Evolutionary conservation across 1,140 invertebrate species (phyloP).

Genomic region (Paraescarpia echinospica): DNA sequence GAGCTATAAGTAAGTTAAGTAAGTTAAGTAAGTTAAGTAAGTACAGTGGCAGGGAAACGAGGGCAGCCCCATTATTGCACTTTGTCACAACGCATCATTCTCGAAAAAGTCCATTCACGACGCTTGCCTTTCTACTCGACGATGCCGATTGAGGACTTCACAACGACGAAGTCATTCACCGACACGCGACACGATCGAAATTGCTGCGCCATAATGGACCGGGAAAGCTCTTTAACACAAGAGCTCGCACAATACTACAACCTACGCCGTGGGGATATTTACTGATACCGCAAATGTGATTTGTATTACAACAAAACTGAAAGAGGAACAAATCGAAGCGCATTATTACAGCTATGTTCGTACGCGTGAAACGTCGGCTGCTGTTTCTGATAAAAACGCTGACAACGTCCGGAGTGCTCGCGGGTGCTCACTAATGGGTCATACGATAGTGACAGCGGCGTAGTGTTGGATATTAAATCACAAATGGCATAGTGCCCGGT

Average conservation of each 20-base stretch:
- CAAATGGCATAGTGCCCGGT: neutral
- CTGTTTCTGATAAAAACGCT: neutral
- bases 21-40: no score
- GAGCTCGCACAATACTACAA: neutral
- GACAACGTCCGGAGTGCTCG: neutral
- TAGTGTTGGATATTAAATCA: neutral
- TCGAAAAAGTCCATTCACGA: neutral
- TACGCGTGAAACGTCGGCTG: neutral
- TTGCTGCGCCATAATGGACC: neutral
- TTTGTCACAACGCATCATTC: neutral
- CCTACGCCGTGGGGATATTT: neutral
- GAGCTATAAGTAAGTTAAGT: no score
- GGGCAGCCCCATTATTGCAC: neutral
- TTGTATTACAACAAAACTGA: neutral
- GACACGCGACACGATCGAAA: neutral
- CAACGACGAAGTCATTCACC: neutral
- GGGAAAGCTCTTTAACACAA: neutral
- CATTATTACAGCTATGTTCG: neutral
- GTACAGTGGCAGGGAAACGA: neutral
- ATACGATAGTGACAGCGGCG: neutral
- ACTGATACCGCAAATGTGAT: neutral
- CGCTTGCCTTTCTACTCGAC: neutral
- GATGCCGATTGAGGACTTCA: neutral
- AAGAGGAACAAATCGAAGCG: neutral
- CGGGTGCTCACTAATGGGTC: neutral